Base-by-base conservation (phyloP, 2,888 invertebrate genomes). In the Sclerodermus sp. region DNA sequence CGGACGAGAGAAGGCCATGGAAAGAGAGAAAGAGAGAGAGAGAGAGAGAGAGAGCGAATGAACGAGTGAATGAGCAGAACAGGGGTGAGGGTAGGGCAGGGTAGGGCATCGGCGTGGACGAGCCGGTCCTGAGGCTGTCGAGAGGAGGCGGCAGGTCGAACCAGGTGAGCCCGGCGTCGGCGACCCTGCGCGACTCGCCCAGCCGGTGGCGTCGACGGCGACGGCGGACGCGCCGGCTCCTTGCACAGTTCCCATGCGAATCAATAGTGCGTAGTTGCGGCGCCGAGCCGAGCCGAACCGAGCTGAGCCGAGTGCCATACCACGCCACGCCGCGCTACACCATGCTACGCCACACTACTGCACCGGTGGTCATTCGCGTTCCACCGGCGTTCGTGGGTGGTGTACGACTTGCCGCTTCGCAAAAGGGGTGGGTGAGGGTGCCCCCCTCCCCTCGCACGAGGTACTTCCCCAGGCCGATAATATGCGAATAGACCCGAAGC, bases 261-360 rank as follows among this genome's bases (percentile, higher is more conserved):
- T 75, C 76, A 75, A 76, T 75, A 75, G 75, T 75, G 76, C 75
- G 76, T 74, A 74, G 73, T 71, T 68, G 67, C 65, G 60, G 61
- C 66, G 66, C 34, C 34, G 34, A 12, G n/a, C 4, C 34, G 34
- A 34, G 13, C 8, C 23, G 23, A 23, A 8, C 23, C 23, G 23
- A 23, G 23, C 23, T 8, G 23, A 23, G 23, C 23, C 23, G 23
- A 23, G n/a, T n/a, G n/a, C n/a, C n/a, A n/a, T n/a, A 23, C 23
- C 23, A 8, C 3, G 23, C 8, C 23, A 8, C 23, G 23, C 8
- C 23, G 23, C 8, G 4, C 23, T n/a, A n/a, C 23, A 23, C 23
- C 23, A 23, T 23, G 3, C 23, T 8, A 23, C 23, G 23, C 23
- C 23, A 23, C 55, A 39, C 29, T 29, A 14, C 8, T 17, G n/a